Conservation (phyloP, 2,797 vertebrate genomes). For the Syncerus caffer region DNA sequence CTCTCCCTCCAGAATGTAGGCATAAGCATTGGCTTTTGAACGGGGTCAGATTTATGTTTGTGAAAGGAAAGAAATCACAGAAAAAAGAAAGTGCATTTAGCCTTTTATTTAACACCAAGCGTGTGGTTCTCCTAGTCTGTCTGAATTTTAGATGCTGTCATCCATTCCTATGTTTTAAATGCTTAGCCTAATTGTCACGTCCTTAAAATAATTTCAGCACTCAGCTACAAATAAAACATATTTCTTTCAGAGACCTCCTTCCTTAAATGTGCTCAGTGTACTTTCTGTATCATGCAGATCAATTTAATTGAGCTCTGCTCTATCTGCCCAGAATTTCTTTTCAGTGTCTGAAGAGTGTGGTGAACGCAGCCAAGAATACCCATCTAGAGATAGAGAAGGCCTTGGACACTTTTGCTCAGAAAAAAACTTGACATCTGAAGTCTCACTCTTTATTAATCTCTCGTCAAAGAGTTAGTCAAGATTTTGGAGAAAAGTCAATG, state of each 20-base stretch:
- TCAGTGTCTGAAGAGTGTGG: conserved; percentile 78
- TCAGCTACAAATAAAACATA: conserved; percentile 77
- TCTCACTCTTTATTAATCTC: conserved; percentile 77
- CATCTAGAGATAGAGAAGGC: conserved; percentile 81
- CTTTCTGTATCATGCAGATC: conserved; percentile 80
- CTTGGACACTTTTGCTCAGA: conserved; percentile 82
- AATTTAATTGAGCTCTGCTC: conserved; percentile 81
- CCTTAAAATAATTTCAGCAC: conserved; percentile 83
- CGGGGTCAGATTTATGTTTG: conserved; percentile 20
- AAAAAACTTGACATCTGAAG: conserved; percentile 84
- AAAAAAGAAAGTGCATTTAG: conserved; percentile 38
- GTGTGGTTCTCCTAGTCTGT: neutral
- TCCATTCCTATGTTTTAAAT: conserved; percentile 64
- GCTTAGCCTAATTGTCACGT: conserved; percentile 79
- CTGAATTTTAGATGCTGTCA: conserved; percentile 55
- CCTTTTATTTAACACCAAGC: conserved; percentile 13
- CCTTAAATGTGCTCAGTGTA: conserved; percentile 81
- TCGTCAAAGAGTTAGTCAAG: conserved; percentile 76
- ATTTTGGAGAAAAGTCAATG: conserved; percentile 78
- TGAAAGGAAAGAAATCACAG: neutral
- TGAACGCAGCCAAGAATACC: conserved; percentile 79
- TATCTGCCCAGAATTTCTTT: conserved; percentile 83
- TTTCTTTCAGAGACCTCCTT: conserved; percentile 82
- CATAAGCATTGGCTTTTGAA: conserved; percentile 32
- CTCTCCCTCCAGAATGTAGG: conserved; percentile 20